Percentiles rank a stretch among this genome's conserved stretches.
These are phyloP conservation scores for Brachyhypopomus occidentalis DNA, from an alignment of 2,113 vertebrate genomes.

Conservation along the genomic window DNA sequence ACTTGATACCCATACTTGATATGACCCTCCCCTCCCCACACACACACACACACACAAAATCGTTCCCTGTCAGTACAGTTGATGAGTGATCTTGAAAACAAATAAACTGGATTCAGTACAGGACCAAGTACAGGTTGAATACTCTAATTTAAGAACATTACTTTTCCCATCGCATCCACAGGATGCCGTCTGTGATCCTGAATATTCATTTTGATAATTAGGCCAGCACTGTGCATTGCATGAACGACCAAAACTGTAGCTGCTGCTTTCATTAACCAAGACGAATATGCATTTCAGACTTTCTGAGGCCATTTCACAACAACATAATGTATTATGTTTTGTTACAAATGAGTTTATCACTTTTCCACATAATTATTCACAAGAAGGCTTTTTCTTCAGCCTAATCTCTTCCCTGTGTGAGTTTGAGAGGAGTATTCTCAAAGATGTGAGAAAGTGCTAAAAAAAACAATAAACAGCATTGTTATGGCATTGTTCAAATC, in stretches of 20 bases:
- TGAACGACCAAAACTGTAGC: background rate
- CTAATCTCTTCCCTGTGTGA: background rate
- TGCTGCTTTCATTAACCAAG: background rate
- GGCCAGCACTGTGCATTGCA: background rate
- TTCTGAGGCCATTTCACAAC: slow-evolving; percentile 1
- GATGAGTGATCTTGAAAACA: background rate
- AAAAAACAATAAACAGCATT: background rate
- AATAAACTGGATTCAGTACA: background rate
- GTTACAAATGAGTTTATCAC: too few species aligned
- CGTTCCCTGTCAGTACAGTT: background rate
- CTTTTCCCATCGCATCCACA: background rate
- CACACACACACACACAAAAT: too few species aligned
- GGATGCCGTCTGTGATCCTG: background rate
- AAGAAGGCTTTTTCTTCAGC: background rate
- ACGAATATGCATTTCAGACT: background rate
- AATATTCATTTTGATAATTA: background rate
- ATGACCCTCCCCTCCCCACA: too few species aligned
- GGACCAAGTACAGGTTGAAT: background rate
- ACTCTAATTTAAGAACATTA: background rate
- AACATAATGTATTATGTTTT: background rate
- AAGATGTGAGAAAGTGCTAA: background rate
- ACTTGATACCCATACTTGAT: too few species aligned
- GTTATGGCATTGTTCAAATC: background rate
- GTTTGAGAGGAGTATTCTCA: background rate
- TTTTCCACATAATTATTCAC: background rate